phyloP scores from a whole-genome alignment of 2,797 vertebrate species.

The Erethizon dorsatum region DNA sequence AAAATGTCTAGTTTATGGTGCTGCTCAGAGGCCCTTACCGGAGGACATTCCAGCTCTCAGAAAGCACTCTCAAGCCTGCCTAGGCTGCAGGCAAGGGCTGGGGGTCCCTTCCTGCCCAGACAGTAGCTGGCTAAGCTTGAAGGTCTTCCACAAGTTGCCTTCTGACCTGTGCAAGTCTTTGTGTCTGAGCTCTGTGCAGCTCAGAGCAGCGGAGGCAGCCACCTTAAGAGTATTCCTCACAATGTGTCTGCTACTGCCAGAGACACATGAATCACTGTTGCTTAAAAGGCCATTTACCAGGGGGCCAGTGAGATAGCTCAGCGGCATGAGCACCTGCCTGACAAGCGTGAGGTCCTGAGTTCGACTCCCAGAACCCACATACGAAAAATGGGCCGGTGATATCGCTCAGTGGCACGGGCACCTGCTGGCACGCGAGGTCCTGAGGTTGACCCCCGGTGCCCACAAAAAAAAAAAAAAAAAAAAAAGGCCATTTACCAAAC shows the following conservation, averaged over 20 bases:
- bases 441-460: too few relatives aligned
- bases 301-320: too few relatives aligned
- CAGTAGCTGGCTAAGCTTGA: background rate
- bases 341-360: too few relatives aligned
- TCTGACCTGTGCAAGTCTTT: background rate
- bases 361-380: too few relatives aligned
- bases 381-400: too few relatives aligned
- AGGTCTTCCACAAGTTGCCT: background rate
- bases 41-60: background rate
- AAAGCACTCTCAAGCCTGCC: background rate
- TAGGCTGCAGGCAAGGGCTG: background rate
- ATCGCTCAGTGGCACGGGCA: too few relatives aligned
- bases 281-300: constrained; percentile 45
- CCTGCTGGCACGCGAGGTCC: too few relatives aligned
- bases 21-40: background rate
- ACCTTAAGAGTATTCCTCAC: background rate
- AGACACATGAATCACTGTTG: background rate
- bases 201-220: background rate
- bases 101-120: background rate
- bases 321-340: too few relatives aligned
- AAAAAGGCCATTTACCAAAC: constrained; percentile 51
- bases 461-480: too few relatives aligned
- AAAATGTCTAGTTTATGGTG: constrained; percentile 55
- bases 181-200: fast-evolving
- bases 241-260: background rate